These are phyloP conservation scores for Sus scrofa DNA, from an alignment of 2,113 vertebrate genomes.

Conservation along the genomic window T2T-Sscrofa CM000826.6:58516001-58516500, in stretches of 20 bases:
- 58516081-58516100: neutral
- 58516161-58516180: neutral
- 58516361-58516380: neutral
- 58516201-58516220: neutral
- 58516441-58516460: constrained; percentile 25
- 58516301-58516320: accelerated
- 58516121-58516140: neutral
- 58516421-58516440: constrained; percentile 39
- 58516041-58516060: neutral
- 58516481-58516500: constrained; percentile 54
- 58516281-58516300: neutral
- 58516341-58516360: neutral
- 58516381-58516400: neutral
- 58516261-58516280: neutral
- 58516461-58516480: neutral
- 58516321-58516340: neutral
- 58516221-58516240: neutral
- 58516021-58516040: neutral
- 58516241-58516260: accelerated
- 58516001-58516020: neutral
- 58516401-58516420: constrained; percentile 9
- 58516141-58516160: neutral
- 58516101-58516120: neutral
- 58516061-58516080: neutral
- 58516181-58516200: neutral